Percentiles rank a stretch among this genome's conserved stretches.
Conservation (phyloP, 92 coral and sea anemone species). For the Micromussa lordhowensis region DNA sequence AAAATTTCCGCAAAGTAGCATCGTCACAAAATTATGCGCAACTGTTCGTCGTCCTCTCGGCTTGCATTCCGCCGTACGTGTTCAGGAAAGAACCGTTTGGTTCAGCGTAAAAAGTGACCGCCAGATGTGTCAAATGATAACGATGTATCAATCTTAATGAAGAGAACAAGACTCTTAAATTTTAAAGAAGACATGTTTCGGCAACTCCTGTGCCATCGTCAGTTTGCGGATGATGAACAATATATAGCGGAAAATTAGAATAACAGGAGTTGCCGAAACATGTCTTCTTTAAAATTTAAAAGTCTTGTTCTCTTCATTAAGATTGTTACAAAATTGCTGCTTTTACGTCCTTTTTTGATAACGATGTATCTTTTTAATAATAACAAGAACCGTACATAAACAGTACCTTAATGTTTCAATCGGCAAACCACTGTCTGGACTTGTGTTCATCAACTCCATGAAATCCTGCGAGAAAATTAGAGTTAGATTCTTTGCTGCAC, state of each 20-base stretch:
- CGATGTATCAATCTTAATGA: too few species aligned
- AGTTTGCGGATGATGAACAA: too few species aligned
- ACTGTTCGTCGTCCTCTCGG: neutral
- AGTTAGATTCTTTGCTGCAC: neutral
- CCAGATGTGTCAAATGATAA: neutral
- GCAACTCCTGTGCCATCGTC: too few species aligned
- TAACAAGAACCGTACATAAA: neutral
- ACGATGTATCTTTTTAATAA: neutral
- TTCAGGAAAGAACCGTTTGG: neutral
- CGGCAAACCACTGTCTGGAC: constrained; percentile 79
- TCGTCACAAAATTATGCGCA: neutral
- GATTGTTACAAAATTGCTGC: too few species aligned
- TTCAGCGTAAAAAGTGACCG: neutral
- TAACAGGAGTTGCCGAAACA: too few species aligned
- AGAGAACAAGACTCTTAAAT: too few species aligned
- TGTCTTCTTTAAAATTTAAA: too few species aligned
- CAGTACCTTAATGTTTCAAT: constrained; percentile 76
- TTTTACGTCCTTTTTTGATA: too few species aligned
- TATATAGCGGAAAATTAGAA: too few species aligned
- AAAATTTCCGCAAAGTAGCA: neutral
- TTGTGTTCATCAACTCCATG: constrained; percentile 77
- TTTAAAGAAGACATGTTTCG: too few species aligned
- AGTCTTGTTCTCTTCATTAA: too few species aligned
- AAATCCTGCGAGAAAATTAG: constrained; percentile 66
- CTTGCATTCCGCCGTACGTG: neutral